These are phyloP conservation scores for Cotesia chilonis DNA, from an alignment of 1,140 invertebrate genomes.

Conservation along the genomic window DNA sequence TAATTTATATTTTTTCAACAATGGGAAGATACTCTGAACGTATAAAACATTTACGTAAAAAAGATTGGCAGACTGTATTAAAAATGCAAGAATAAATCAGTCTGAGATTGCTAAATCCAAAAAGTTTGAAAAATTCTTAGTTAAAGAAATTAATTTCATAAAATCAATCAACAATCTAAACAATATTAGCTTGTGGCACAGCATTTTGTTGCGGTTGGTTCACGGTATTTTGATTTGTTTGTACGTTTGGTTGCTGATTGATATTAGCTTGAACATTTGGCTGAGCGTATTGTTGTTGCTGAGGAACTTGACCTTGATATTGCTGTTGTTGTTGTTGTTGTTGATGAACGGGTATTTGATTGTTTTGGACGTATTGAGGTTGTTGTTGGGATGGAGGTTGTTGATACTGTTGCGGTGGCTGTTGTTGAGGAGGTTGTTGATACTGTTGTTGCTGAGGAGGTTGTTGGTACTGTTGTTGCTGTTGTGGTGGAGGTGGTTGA, in stretches of 20 bases:
- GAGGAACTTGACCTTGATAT: slow-evolving; percentile 46
- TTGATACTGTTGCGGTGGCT: slow-evolving; percentile 36
- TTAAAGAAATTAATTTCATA: too few relatives aligned
- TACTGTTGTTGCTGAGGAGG: slow-evolving; percentile 39
- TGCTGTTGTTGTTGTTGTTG: slow-evolving; percentile 57
- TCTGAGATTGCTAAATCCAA: too few relatives aligned
- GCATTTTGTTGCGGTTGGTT: slow-evolving; percentile 40
- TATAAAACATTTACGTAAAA: too few relatives aligned
- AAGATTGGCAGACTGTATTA: too few relatives aligned
- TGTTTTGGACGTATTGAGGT: slow-evolving; percentile 3
- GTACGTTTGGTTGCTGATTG: slow-evolving; percentile 28
- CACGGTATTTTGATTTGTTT: slow-evolving; percentile 21
- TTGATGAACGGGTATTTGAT: slow-evolving; percentile 29
- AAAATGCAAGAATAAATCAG: too few relatives aligned
- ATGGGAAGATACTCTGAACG: too few relatives aligned
- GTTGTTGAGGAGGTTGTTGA: slow-evolving; percentile 33
- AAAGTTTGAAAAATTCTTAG: too few relatives aligned
- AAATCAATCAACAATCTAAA: not conserved
- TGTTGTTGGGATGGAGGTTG: slow-evolving; percentile 29
- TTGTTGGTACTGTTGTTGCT: slow-evolving; percentile 24
- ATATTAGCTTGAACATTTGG: not conserved
- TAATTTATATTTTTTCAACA: too few relatives aligned
- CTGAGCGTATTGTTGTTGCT: slow-evolving; percentile 33
- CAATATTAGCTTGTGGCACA: slow-evolving; percentile 35
- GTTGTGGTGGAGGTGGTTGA: slow-evolving; percentile 39